Evolutionary conservation across 2,888 invertebrate species (phyloP).

Genomic region (Julus scanicus): DNA sequence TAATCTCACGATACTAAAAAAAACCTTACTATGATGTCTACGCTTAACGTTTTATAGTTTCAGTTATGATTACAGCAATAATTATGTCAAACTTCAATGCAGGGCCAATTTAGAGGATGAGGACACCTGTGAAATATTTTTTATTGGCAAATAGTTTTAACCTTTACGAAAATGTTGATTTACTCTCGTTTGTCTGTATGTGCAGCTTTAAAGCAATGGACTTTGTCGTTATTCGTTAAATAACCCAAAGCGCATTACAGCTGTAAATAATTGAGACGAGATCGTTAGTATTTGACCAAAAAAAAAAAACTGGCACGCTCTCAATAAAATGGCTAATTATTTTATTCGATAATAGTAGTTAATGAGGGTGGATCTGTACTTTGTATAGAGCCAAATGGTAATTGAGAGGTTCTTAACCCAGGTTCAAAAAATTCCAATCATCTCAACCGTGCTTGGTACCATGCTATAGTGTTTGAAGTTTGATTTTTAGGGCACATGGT

Average conservation of each 20-base stretch:
- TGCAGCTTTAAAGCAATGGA: not conserved
- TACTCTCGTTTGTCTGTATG: not conserved
- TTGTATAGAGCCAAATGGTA: too few relatives aligned
- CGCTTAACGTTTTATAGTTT: not conserved
- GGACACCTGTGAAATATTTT: not conserved
- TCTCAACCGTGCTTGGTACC: too few relatives aligned
- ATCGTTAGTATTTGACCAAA: not conserved
- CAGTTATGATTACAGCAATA: not conserved
- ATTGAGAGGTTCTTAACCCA: too few relatives aligned
- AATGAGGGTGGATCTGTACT: too few relatives aligned
- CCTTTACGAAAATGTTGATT: not conserved
- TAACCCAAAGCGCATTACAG: not conserved
- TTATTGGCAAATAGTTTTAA: not conserved
- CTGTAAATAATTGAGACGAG: not conserved
- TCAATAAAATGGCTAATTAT: not conserved
- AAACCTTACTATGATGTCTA: not conserved
- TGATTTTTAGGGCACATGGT: too few relatives aligned
- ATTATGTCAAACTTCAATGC: too few relatives aligned
- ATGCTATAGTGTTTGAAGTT: too few relatives aligned
- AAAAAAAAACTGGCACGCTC: not conserved
- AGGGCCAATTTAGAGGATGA: not conserved
- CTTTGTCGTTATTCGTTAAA: not conserved
- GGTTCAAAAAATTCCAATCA: too few relatives aligned
- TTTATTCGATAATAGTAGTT: not conserved
- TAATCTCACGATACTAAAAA: not conserved